Evolutionary conservation across 2,113 vertebrate species (phyloP).

Genomic region (Melanostigma gelatinosum): DNA sequence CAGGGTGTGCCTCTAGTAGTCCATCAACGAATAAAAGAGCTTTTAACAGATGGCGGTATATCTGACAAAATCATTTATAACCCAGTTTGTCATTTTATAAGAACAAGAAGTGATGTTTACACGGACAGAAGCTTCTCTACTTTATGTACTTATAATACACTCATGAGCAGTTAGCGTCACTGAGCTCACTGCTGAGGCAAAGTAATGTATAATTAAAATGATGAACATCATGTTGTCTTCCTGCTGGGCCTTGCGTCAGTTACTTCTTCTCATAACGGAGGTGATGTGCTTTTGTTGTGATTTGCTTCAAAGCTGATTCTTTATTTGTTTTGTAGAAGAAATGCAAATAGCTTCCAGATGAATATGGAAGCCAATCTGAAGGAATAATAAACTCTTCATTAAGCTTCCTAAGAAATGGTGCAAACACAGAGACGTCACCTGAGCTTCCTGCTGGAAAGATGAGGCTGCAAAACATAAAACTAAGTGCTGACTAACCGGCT

Average conservation of each 20-base stretch:
- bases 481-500: too few relatives aligned
- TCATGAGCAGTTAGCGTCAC: background rate
- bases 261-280: slow-evolving; percentile 3
- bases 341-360: slow-evolving; percentile 30
- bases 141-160: too few relatives aligned
- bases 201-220: slow-evolving; percentile 39
- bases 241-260: slow-evolving; percentile 2
- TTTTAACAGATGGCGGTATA: too few relatives aligned
- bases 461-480: too few relatives aligned
- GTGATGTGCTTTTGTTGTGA: slow-evolving; percentile 37
- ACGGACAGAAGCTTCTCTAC: too few relatives aligned
- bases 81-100: too few relatives aligned
- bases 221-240: slow-evolving; percentile 26
- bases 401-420: background rate
- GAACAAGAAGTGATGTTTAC: too few relatives aligned
- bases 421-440: too few relatives aligned
- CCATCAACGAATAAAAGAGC: too few relatives aligned
- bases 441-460: too few relatives aligned
- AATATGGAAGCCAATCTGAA: background rate
- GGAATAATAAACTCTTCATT: background rate
- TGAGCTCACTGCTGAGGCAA: background rate
- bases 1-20: too few relatives aligned
- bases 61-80: too few relatives aligned
- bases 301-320: slow-evolving; percentile 21
- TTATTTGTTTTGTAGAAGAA: background rate